These are phyloP conservation scores for Pteropus alecto DNA, from an alignment of 2,113 vertebrate species.

Conservation along the genomic window DNA sequence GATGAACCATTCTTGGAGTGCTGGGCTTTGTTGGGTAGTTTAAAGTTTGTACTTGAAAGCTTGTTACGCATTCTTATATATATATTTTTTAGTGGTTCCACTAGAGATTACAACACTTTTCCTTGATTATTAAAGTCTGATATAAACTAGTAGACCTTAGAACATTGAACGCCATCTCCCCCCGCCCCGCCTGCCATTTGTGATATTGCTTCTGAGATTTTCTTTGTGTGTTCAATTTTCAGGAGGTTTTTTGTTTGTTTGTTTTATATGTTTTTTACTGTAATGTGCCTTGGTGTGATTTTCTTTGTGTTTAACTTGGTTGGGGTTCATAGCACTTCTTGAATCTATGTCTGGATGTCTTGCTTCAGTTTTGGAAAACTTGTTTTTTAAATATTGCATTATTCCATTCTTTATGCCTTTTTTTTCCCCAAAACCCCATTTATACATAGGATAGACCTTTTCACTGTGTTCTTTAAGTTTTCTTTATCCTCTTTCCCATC, in stretches of 20 bases:
- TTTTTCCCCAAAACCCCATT: background rate
- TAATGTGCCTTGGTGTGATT: background rate
- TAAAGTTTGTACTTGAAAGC: background rate
- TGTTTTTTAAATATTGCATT: background rate
- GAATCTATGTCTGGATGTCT: background rate
- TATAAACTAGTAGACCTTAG: background rate
- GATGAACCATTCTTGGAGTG: background rate
- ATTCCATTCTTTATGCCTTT: background rate
- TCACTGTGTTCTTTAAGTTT: background rate
- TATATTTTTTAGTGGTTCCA: background rate
- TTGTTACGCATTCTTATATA: background rate
- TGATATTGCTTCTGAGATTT: background rate
- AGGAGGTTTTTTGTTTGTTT: background rate
- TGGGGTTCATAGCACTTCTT: background rate
- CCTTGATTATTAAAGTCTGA: background rate
- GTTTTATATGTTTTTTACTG: background rate
- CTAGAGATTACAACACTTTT: background rate
- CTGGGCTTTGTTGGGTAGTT: background rate
- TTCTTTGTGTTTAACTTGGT: background rate
- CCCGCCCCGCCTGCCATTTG: background rate
- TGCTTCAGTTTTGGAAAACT: constrained; percentile 2
- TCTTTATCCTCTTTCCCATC: background rate
- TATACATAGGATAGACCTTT: background rate
- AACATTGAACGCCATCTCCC: background rate
- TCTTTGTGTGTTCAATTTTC: background rate